Conservation (phyloP, 2,113 vertebrate genomes). For the Sturnira hondurensis region DNA sequence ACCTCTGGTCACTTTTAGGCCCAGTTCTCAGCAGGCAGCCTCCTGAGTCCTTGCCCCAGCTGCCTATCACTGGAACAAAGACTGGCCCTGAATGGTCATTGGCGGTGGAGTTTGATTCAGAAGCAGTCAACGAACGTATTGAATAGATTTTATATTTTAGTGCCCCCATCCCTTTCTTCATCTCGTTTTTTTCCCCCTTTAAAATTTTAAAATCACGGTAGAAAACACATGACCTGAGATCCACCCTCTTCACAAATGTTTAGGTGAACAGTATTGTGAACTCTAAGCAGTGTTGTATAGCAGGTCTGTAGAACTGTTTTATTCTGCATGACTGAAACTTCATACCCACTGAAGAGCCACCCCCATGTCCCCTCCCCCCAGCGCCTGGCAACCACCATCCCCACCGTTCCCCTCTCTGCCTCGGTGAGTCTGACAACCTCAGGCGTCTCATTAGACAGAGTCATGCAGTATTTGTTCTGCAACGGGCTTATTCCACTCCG, state of each 20-base stretch:
- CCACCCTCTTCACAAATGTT: background rate
- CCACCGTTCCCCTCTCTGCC: background rate
- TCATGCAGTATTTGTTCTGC: background rate
- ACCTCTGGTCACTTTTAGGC: background rate
- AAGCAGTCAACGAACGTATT: background rate
- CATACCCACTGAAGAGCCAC: background rate
- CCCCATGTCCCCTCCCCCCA: background rate
- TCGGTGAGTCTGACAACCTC: background rate
- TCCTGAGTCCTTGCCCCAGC: background rate
- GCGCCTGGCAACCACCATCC: background rate
- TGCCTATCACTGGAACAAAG: background rate
- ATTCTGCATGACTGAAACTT: background rate
- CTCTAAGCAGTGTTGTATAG: background rate
- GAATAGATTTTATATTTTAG: background rate
- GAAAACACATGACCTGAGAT: background rate
- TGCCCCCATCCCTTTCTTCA: background rate
- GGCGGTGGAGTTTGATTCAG: background rate
- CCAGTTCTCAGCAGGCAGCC: background rate
- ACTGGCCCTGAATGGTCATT: background rate
- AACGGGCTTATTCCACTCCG: background rate
- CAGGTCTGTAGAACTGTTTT: background rate
- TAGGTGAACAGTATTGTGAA: background rate
- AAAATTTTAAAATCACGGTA: background rate
- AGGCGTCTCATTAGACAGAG: background rate
- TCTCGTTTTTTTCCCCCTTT: background rate